phyloP scores from a whole-genome alignment of 1,140 invertebrate genomes.

The Muscidifurax raptorellus region DNA sequence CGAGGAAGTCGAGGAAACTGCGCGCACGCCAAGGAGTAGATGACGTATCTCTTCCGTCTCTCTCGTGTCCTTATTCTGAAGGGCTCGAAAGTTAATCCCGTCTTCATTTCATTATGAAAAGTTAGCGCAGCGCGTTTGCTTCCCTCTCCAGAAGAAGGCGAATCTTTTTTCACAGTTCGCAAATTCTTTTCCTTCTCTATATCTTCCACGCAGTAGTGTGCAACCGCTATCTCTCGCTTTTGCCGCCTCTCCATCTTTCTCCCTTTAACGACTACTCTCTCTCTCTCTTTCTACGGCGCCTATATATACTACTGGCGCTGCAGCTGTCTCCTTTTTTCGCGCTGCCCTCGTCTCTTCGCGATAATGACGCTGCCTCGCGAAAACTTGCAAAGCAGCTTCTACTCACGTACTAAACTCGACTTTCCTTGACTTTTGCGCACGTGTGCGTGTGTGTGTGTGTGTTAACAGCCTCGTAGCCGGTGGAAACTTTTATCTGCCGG shows the following conservation, averaged over 20 bases:
- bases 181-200: constrained; percentile 47
- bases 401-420: constrained; percentile 38
- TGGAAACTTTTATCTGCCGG: constrained; percentile 44
- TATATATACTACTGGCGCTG: background rate
- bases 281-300: background rate
- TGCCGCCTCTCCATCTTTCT: constrained; percentile 32
- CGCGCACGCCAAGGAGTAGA: too few species aligned
- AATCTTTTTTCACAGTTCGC: constrained; percentile 54
- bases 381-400: constrained; percentile 50
- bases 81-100: constrained; percentile 51
- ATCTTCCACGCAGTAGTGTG: background rate
- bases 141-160: constrained; percentile 11
- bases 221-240: constrained; percentile 31
- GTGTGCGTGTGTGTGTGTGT: background rate
- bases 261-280: constrained; percentile 20
- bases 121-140: constrained; percentile 23
- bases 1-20: background rate
- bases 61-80: constrained; percentile 14
- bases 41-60: too few species aligned
- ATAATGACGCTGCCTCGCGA: constrained; percentile 53
- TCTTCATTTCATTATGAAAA: constrained; percentile 54
- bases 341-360: constrained; percentile 28
- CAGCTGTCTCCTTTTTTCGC: constrained; percentile 19
- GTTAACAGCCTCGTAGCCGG: background rate
- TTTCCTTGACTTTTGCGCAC: constrained; percentile 26